Evolutionary conservation across 35 echinoderm and acorn worm species (phyloP), one percentile per base, ranked within the genome.

Genomic region (Antedon bifida): DNA sequence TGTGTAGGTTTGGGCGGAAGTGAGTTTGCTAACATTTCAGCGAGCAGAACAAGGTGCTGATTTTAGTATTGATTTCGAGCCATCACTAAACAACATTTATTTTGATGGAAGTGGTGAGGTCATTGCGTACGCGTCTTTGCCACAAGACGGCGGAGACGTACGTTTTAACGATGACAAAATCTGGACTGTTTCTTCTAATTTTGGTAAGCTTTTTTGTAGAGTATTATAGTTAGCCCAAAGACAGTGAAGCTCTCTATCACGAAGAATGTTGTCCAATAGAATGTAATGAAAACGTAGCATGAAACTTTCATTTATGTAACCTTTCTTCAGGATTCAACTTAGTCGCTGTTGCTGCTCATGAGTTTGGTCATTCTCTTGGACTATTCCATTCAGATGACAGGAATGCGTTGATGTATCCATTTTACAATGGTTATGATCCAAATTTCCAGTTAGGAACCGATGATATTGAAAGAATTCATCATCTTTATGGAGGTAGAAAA

Each of bases 291-390:
- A n/a, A n/a, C n/a, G n/a, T n/a, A n/a, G n/a, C n/a, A n/a, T n/a
- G n/a, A 64, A 16, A 64, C 3, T 64, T 26, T 11, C 23, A 19
- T 64, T 64, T 64, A 16, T 64, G 23, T 64, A 19, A 64, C n/a
- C n/a, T n/a, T n/a, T n/a, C n/a, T 64, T 2, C 19, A 64, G 90
- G 90, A 12, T 74, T 90, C 35, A 92, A 97, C 83, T 85, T 97
- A 3, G 84, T 77, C 76, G 83, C 90, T 30, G 90, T 92, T 7
- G 94, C 94, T 42, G 90, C 94, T 34, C 94, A 92, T 74, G 94
- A 97, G 85, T 90, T 97, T 46, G 94, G 94, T 35, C 94, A 97
- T 38, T 85, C 84, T 34, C 81, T 97, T 17, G 94, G 94, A 31
- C 55, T 97, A 28, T 64, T 16, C 19, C 88, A 90, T 74, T 97